A percentile compares a stretch with the other conserved stretches of the same genome.
Evolutionary conservation across 2,888 invertebrate species (phyloP).

Genomic region (Heteromyza rotundicornis): DNA sequence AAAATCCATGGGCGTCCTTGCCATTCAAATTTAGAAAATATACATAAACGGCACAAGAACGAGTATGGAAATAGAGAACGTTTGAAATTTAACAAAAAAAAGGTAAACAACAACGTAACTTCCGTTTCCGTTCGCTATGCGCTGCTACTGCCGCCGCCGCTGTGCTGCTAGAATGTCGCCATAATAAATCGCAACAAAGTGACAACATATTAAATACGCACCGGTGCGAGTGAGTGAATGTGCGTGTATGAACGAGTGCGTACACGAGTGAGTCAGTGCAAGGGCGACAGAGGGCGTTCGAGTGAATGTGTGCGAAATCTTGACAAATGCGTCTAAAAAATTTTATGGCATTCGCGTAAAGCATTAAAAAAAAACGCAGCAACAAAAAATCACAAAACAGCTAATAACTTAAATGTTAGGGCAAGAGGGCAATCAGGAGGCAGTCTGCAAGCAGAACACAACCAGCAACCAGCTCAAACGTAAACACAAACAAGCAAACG

Average conservation of each 20-base stretch:
- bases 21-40: no score
- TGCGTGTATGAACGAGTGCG: no score
- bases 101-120: no score
- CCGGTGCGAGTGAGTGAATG: not conserved
- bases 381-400: not conserved
- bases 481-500: no score
- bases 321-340: not conserved
- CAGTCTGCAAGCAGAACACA: no score
- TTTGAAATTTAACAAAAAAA: no score
- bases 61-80: no score
- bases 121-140: not conserved
- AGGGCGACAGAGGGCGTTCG: not conserved
- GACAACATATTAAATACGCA: not conserved
- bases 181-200: conserved; percentile 21
- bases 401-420: not conserved
- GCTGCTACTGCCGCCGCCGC: not conserved
- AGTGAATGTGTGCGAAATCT: not conserved
- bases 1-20: no score
- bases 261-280: not conserved
- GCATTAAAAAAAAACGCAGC: conserved; percentile 6
- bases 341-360: not conserved
- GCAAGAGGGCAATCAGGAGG: no score
- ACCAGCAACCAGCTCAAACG: no score
- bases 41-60: no score
- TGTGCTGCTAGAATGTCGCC: not conserved